Evolutionary conservation across 2,888 invertebrate species (phyloP).

Genomic region (Opisthograptis luteolata): DNA sequence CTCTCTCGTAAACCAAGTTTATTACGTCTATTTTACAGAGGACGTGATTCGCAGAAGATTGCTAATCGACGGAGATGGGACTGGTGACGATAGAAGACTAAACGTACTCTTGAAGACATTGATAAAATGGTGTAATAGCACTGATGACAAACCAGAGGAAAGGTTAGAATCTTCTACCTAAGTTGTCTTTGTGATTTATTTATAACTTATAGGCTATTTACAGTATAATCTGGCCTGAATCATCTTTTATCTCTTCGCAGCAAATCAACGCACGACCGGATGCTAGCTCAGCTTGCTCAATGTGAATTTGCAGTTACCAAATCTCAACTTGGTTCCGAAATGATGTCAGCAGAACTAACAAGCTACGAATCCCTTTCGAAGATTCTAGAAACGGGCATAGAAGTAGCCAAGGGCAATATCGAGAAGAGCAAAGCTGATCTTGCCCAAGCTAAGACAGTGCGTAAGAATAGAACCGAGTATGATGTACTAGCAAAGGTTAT

Average conservation of each 20-base stretch:
- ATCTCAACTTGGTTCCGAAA: slow-evolving; percentile 90
- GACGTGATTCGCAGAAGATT: slow-evolving; percentile 96
- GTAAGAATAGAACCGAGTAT: slow-evolving; percentile 96
- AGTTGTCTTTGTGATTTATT: not conserved
- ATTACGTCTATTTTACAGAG: slow-evolving; percentile 84
- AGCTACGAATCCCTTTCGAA: slow-evolving; percentile 92
- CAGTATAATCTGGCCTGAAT: not conserved
- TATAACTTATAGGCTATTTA: too few relatives aligned
- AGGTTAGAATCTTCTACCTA: slow-evolving; percentile 71
- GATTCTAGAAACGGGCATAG: slow-evolving; percentile 91
- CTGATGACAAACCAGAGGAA: slow-evolving; percentile 87
- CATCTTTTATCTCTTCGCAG: slow-evolving; percentile 56
- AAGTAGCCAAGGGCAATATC: slow-evolving; percentile 91
- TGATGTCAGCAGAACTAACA: slow-evolving; percentile 92
- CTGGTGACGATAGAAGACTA: slow-evolving; percentile 96
- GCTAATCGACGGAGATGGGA: slow-evolving; percentile 98
- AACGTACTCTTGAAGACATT: slow-evolving; percentile 93
- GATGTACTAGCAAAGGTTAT: slow-evolving; percentile 96
- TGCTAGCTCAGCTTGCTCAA: slow-evolving; percentile 92
- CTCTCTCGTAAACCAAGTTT: not conserved
- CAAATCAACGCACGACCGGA: slow-evolving; percentile 89
- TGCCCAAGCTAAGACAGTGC: slow-evolving; percentile 92
- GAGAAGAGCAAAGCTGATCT: slow-evolving; percentile 92
- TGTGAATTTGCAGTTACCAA: slow-evolving; percentile 95
- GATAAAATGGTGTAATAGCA: slow-evolving; percentile 90